Percentiles rank a stretch among this genome's conserved stretches.
phyloP scores from a whole-genome alignment of 1,140 invertebrate species.

The Leptopilina clavipes region DNA sequence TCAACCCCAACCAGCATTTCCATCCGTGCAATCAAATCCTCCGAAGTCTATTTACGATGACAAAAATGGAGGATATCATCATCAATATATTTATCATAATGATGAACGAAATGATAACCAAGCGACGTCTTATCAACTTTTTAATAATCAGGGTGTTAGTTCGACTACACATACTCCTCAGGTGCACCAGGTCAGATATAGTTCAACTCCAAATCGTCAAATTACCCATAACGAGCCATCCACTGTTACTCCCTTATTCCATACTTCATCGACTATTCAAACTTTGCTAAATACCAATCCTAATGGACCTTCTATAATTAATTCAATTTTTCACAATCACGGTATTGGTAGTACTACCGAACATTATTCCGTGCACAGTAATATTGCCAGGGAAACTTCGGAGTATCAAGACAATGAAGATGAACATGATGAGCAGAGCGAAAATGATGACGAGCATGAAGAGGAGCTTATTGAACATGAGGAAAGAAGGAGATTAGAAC shows the following conservation, averaged over 20 bases:
- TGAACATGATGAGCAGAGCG: constrained; percentile 41
- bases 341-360: constrained; percentile 70
- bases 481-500: constrained; percentile 63
- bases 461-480: constrained; percentile 52
- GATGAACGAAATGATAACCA: constrained; percentile 67
- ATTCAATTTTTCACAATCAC: constrained; percentile 69
- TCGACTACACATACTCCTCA: constrained; percentile 65
- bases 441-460: constrained; percentile 51
- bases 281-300: constrained; percentile 66
- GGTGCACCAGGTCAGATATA: constrained; percentile 68
- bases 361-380: constrained; percentile 65
- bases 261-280: constrained; percentile 69
- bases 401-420: constrained; percentile 62
- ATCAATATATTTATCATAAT: constrained; percentile 72
- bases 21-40: constrained; percentile 66
- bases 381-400: constrained; percentile 65
- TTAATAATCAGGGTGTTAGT: constrained; percentile 67
- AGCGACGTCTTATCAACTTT: constrained; percentile 71
- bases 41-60: constrained; percentile 68
- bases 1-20: constrained; percentile 67
- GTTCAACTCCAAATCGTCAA: constrained; percentile 62
- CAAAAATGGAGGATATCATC: constrained; percentile 70
- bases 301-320: constrained; percentile 64
- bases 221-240: constrained; percentile 67
- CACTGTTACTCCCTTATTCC: constrained; percentile 65